phyloP scores from a whole-genome alignment of 2,888 invertebrate genomes.

The Formica aserva region DNA sequence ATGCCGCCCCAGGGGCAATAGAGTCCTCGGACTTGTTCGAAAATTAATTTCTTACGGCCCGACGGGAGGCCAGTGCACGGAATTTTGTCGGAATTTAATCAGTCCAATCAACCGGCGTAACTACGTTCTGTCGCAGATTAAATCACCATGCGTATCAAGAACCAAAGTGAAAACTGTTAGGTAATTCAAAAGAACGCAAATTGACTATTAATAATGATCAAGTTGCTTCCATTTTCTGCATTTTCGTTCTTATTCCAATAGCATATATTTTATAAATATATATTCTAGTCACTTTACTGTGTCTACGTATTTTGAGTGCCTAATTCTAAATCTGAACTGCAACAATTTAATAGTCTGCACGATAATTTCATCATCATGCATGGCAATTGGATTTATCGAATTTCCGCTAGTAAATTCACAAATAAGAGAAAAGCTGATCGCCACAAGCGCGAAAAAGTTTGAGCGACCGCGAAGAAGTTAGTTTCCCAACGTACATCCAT shows the following conservation, averaged over 20 bases:
- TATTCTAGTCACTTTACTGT: not conserved
- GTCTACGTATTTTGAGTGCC: not conserved
- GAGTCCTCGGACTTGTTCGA: constrained; percentile 59
- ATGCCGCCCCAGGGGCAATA: constrained; percentile 55
- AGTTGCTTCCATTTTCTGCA: not conserved
- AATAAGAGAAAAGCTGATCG: constrained; percentile 41
- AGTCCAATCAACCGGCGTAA: not conserved
- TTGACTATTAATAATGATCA: not conserved
- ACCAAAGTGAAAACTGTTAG: not conserved
- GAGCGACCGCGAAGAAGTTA: constrained; percentile 50
- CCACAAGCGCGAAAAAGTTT: constrained; percentile 37
- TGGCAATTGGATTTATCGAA: not conserved
- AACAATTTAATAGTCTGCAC: not conserved
- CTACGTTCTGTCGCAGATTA: not conserved
- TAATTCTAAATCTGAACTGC: too few species aligned
- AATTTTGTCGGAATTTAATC: constrained; percentile 73
- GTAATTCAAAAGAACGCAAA: constrained; percentile 11
- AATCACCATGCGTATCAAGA: not conserved
- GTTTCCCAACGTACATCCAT: constrained; percentile 57
- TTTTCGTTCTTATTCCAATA: not conserved
- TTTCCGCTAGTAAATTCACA: constrained; percentile 14
- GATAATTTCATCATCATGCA: not conserved
- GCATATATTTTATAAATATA: not conserved
- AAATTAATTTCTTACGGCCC: constrained; percentile 74
- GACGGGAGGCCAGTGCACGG: constrained; percentile 56